Evolutionary conservation across 2,888 invertebrate species (phyloP), one percentile per base, ranked within the genome.

Genomic region (Drosophila sordidapex): DNA sequence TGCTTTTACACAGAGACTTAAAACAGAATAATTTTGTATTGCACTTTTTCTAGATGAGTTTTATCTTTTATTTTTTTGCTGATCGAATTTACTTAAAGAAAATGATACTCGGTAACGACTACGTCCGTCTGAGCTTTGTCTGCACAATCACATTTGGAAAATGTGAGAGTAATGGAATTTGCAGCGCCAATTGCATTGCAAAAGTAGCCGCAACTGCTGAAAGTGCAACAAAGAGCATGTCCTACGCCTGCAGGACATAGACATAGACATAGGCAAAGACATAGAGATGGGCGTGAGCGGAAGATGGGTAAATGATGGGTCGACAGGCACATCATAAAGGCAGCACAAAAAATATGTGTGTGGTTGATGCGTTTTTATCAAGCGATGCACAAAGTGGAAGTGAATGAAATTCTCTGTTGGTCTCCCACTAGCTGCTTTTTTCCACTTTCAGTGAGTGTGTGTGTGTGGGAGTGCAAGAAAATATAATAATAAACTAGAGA

Each of bases 401-500:
- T 76, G 65, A 63, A 67, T 46, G 61, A 54, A 61, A 46, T 67
- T 66, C 40, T 51, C 46, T 36, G 27, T 64, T 53, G 46, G 46
- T 25, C 43, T 43, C 43, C 21, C 43, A 43, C 21, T 53, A 49
- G 46, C 40, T 11, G 15, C 51, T 25, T 52, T 36, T 15, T 18
- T n/a, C 15, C 8, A 59, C 40, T 38, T 4, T 43, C 18, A 25
- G 27, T 15, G 27, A 4, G 10, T 27, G 18, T 43, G 4, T 25
- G 21, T 33, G 36, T 11, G 38, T 57, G 76, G 38, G 80, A 62
- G 69, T 70, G 66, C 67, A 73, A 70, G 73, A 76, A 84, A 84
- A 83, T 79, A 83, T 84, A 83, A 84, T 84, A 84, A 82, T 83
- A 83, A 84, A 84, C 85, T 82, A 82, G 76, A 76, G 38, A 79